Base-by-base conservation (phyloP, 2,888 invertebrate species). In the Brenthis hecate region DNA sequence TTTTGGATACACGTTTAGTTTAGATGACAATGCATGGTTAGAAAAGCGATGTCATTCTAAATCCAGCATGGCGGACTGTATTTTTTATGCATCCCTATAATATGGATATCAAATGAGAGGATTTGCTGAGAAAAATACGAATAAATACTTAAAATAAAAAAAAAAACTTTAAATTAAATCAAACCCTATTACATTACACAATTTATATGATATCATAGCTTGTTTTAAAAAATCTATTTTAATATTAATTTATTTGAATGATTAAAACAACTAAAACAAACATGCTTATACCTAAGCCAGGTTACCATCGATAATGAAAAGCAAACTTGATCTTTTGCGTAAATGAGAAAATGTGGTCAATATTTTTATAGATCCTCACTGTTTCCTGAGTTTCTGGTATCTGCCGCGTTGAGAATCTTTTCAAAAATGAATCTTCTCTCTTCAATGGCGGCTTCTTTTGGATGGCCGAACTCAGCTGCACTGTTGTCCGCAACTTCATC, bases 401-500 rank as follows among this genome's bases (percentile, higher is more conserved):
- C 88, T 98, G 98, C 58, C 98, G 94, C 6, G 98, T 98, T 28
- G 98, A 98, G 92, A 99, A 99, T 78, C 98, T 94, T 88, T 98
- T 97, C 80, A 99, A 93, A 88, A 99, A 99, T 60, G 97, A 98
- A 88, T 97, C 98, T 93, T 97, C 98, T 77, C 97, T 95, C 89
- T 97, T 98, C 84, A 97, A 92, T 57, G 97, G 96, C 70, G 97
- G 96, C 88, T 98, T 98, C 93, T 97, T 97, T 91, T 97, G 97
- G 73, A 95, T 95, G 65, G 98, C 98, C 72, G 97, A 97, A 77
- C 97, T 97, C 81, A 98, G 94, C 91, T 98, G 98, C 79, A 98
- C 98, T 61, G 98, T 98, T 66, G 98, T 98, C 77, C 98, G 94
- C 75, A 99, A 94, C 91, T 99, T 98, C 96, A 98, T 97, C 97